Percentiles rank a stretch among this genome's conserved stretches.
These are phyloP conservation scores for Phalanger gymnotis DNA, from an alignment of 2,797 vertebrate genomes.

Conservation along the genomic window DNA sequence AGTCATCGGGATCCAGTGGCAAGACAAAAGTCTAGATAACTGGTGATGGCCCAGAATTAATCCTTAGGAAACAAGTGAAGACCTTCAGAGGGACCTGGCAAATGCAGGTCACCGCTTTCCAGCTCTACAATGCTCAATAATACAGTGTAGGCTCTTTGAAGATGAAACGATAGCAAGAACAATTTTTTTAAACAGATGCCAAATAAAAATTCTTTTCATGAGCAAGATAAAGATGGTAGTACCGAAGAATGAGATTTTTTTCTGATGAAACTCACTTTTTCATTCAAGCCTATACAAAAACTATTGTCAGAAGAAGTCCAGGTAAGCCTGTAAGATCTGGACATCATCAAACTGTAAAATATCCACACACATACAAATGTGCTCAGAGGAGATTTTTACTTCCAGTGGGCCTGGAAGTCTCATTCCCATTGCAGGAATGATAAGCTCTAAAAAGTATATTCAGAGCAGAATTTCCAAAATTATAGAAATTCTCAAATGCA, in stretches of 20 bases:
- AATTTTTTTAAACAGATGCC: no score
- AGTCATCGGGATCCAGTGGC: background rate
- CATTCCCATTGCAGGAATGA: background rate
- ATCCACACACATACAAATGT: background rate
- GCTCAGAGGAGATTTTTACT: background rate
- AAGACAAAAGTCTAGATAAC: background rate
- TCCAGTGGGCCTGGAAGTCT: background rate
- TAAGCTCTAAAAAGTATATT: no score
- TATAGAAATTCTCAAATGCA: background rate
- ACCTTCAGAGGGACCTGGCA: background rate
- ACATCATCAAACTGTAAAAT: no score
- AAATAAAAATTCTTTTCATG: no score
- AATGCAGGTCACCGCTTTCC: background rate
- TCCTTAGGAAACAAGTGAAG: background rate
- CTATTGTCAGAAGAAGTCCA: no score
- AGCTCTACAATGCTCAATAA: background rate
- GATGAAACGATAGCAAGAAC: background rate
- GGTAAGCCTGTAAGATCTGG: no score
- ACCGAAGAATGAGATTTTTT: no score
- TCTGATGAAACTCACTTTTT: no score
- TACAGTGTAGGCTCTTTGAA: background rate
- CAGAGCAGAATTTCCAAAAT: background rate
- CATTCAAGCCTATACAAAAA: no score
- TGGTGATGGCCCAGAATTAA: background rate
- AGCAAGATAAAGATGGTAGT: no score